phyloP scores from a whole-genome alignment of 2,888 invertebrate species.

The Tachina fera region DNA sequence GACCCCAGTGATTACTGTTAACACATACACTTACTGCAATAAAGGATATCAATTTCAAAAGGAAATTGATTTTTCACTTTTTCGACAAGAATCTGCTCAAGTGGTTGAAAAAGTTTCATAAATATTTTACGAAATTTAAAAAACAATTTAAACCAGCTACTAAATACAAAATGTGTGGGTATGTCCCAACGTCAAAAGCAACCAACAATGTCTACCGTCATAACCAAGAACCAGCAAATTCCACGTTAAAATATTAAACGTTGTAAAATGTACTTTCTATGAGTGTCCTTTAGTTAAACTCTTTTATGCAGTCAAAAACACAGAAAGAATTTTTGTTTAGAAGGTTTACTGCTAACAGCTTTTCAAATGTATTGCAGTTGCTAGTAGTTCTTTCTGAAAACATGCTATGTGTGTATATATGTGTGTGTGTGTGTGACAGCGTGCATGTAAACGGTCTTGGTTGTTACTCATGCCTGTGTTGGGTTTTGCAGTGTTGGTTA shows the following conservation, averaged over 20 bases:
- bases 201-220: constrained; percentile 52
- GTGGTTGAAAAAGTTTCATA: constrained; percentile 17
- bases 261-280: constrained; percentile 21
- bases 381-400: too few relatives aligned
- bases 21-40: constrained; percentile 56
- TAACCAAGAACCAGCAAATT: neutral
- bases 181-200: neutral
- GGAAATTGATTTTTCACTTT: constrained; percentile 71
- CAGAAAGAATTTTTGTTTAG: constrained; percentile 64
- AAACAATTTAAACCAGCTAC: constrained; percentile 24
- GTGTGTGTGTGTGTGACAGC: neutral
- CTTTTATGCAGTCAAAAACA: constrained; percentile 76
- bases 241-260: constrained; percentile 33
- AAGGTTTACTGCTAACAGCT: constrained; percentile 7
- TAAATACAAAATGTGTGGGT: constrained; percentile 28
- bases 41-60: constrained; percentile 66
- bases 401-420: too few relatives aligned
- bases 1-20: constrained; percentile 51
- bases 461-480: constrained; percentile 37
- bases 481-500: constrained; percentile 34
- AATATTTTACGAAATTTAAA: neutral
- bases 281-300: constrained; percentile 43
- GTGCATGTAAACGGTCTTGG: constrained; percentile 18
- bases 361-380: constrained; percentile 6
- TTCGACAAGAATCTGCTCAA: neutral